A percentile compares a stretch with the other conserved stretches of the same genome.
Conservation (phyloP, 2,797 vertebrate species). For the Sardinella longiceps region DNA sequence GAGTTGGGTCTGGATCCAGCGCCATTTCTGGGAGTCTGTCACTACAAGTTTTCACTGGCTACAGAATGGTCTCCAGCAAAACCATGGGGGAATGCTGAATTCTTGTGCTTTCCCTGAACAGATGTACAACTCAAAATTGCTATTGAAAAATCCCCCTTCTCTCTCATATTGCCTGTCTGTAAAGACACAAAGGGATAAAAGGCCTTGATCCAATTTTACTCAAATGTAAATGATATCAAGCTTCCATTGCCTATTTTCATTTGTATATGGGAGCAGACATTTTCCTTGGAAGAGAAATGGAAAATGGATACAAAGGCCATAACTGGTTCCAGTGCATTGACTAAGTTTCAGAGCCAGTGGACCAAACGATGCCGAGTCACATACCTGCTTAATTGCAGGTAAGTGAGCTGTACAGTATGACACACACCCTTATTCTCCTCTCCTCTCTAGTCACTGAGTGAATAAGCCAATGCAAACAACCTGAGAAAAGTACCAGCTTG, state of each 20-base stretch:
- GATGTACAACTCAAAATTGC: background rate
- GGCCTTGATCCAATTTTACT: no score
- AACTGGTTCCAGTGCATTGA: background rate
- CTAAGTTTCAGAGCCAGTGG: no score
- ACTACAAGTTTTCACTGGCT: background rate
- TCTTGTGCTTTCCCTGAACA: background rate
- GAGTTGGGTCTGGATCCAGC: background rate
- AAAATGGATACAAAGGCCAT: background rate
- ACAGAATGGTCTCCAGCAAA: background rate
- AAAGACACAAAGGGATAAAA: background rate
- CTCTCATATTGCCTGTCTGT: background rate
- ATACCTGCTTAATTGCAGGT: background rate
- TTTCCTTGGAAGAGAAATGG: background rate
- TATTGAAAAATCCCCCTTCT: background rate
- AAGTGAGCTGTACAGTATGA: background rate
- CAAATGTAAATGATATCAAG: background rate
- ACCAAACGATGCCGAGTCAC: no score
- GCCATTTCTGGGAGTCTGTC: background rate
- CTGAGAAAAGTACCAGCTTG: background rate
- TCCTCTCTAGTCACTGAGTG: background rate
- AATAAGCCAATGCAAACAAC: background rate
- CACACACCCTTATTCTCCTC: background rate
- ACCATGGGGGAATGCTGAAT: background rate
- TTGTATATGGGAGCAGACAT: background rate
- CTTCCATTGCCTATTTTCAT: background rate